phyloP scores from a whole-genome alignment of 1,140 invertebrate species.

The Brachionus koreanus region DNA sequence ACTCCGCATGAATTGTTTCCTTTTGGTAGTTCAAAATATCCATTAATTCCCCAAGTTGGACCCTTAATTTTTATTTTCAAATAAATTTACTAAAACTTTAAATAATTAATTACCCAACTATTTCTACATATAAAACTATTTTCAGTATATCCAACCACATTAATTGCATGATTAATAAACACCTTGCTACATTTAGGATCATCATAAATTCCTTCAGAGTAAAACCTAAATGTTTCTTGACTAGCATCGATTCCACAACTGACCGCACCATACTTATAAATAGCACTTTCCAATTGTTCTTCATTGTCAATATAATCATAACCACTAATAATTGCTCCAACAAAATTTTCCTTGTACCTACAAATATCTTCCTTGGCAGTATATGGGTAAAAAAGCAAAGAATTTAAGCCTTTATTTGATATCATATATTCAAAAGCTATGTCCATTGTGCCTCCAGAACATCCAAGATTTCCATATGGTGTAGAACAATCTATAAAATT shows the following conservation, averaged over 20 bases:
- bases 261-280: slow-evolving; percentile 77
- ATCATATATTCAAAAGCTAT: slow-evolving; percentile 80
- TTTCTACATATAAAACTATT: neutral
- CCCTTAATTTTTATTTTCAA: neutral
- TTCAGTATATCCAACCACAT: slow-evolving; percentile 41
- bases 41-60: neutral
- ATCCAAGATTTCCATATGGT: slow-evolving; percentile 48
- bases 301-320: slow-evolving; percentile 59
- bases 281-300: slow-evolving; percentile 67
- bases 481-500: slow-evolving; percentile 89
- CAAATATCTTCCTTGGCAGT: neutral
- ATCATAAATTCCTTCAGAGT: slow-evolving; percentile 32
- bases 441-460: slow-evolving; percentile 68
- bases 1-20: slow-evolving; percentile 2
- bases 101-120: neutral
- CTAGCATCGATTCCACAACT: slow-evolving; percentile 78
- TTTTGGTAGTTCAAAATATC: slow-evolving; percentile 28
- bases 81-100: neutral
- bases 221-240: slow-evolving; percentile 10
- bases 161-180: slow-evolving; percentile 44
- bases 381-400: slow-evolving; percentile 68
- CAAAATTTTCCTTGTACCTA: neutral
- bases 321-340: neutral
- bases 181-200: slow-evolving; percentile 12
- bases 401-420: slow-evolving; percentile 83